Evolutionary conservation across 2,113 vertebrate genomes (phyloP), one percentile per base, ranked within the genome.

Genomic region (Callopanchax toddi): DNA sequence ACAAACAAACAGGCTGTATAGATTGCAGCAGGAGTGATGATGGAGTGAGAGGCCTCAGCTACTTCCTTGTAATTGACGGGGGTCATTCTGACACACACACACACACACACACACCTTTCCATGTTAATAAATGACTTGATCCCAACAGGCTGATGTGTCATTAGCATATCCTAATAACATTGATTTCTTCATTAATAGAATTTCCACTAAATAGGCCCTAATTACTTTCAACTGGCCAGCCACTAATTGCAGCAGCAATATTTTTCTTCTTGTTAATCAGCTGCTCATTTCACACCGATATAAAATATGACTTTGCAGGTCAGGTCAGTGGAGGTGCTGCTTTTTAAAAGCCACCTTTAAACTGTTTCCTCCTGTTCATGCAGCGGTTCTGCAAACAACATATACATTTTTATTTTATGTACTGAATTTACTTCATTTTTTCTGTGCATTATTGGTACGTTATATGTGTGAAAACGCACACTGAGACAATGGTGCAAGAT

Each of bases 151-250:
- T 70, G 80, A 68, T 80, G 70, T 63, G 48, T 82, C 87, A 91
- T 92, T 93, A 90, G 86, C 92, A 93, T 92, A 92, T 91, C 86
- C 84, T 90, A 83, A 92, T 90, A 89, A 86, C 90, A 92, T 82
- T 89, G 91, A 92, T 92, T 91, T 88, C 80, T 89, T 92, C 84
- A 93, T 93, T 92, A 93, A 90, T 91, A 85, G 88, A 84, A 90
- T 91, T 91, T 85, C 84, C 89, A 86, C 88, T 89, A 92, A 93
- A 88, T 90, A 89, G 86, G 86, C 83, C 80, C 85, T 91, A 92
- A 92, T 92, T 92, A 92, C 64, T 92, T 92, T 91, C 86, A 87
- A 83, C 83, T 83, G 87, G 75, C 83, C 82, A 82, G 32, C 32
- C 64, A 60, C 77, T 90, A 85, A 91, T 89, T 89, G 78, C 78